Conservation (phyloP, 1,140 invertebrate genomes). For the Macrotrachela quadricornifera region DNA sequence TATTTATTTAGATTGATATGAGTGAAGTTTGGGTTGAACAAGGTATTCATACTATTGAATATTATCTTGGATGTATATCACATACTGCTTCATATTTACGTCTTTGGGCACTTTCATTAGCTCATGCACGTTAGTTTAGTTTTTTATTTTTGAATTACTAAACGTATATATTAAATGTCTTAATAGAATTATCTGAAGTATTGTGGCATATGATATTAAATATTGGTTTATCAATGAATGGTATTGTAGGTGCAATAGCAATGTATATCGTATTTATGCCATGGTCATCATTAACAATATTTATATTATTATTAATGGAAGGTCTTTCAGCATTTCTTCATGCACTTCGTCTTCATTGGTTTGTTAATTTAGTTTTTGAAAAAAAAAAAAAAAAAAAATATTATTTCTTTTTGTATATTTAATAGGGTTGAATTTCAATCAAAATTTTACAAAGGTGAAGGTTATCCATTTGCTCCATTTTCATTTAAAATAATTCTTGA, state of each 20-base stretch:
- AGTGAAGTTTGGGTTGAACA: conserved; percentile 73
- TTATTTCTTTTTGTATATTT: neutral
- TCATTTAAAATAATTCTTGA: neutral
- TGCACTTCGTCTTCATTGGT: conserved; percentile 92
- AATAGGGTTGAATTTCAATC: conserved; percentile 10
- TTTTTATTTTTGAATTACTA: neutral
- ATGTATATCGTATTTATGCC: conserved; percentile 43
- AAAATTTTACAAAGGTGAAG: conserved; percentile 10
- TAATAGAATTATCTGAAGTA: conserved; percentile 80
- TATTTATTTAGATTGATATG: conserved; percentile 33
- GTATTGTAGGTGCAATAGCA: conserved; percentile 18
- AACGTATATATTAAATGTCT: conserved; percentile 3
- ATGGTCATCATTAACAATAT: conserved; percentile 65
- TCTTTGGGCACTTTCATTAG: conserved; percentile 78
- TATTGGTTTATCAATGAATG: conserved; percentile 33
- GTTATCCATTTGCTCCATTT: conserved; percentile 8
- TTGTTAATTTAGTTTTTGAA: conserved; percentile 16
- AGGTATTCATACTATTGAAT: conserved; percentile 86
- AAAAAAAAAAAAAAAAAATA: neutral
- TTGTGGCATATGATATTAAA: conserved; percentile 81
- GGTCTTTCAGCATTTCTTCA: conserved; percentile 91
- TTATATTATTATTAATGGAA: conserved; percentile 80
- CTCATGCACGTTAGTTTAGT: conserved; percentile 43
- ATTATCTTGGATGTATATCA: conserved; percentile 76
- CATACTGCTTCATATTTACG: conserved; percentile 88